phyloP scores from a whole-genome alignment of 2,888 invertebrate species.

The Cataglyphis rosenhaueri region DNA sequence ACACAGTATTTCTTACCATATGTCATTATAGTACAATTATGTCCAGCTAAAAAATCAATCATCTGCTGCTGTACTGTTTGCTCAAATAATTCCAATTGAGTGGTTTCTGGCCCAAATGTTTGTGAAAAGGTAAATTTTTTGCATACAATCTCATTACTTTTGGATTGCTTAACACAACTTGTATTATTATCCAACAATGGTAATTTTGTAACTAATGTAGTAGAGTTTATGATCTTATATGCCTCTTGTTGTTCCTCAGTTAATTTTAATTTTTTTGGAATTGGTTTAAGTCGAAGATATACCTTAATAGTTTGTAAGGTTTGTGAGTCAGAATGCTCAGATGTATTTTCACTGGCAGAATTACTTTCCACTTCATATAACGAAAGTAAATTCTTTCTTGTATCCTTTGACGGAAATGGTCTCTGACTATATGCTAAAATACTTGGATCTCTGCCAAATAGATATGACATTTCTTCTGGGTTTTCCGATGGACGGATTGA shows the following conservation, averaged over 20 bases:
- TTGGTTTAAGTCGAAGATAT: slow-evolving; percentile 87
- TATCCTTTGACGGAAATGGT: slow-evolving; percentile 63
- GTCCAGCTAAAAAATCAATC: slow-evolving; percentile 85
- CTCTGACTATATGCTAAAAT: slow-evolving; percentile 80
- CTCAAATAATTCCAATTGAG: slow-evolving; percentile 85
- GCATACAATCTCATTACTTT: slow-evolving; percentile 73
- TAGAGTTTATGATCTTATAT: slow-evolving; percentile 85
- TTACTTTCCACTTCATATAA: slow-evolving; percentile 74
- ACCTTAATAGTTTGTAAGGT: slow-evolving; percentile 85
- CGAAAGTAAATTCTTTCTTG: slow-evolving; percentile 79
- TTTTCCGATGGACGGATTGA: slow-evolving; percentile 70
- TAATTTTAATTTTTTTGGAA: slow-evolving; percentile 79
- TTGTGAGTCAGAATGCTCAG: slow-evolving; percentile 48
- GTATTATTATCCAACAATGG: slow-evolving; percentile 80
- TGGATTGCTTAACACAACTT: slow-evolving; percentile 74
- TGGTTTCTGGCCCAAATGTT: slow-evolving; percentile 82
- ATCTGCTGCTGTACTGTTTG: slow-evolving; percentile 80
- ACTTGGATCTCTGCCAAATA: slow-evolving; percentile 82
- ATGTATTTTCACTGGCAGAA: slow-evolving; percentile 53
- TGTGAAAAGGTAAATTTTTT: slow-evolving; percentile 82
- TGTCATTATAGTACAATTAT: slow-evolving; percentile 93
- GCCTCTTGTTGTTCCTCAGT: slow-evolving; percentile 81
- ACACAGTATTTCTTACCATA: slow-evolving; percentile 87
- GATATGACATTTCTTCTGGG: slow-evolving; percentile 77
- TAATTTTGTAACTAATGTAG: slow-evolving; percentile 86